phyloP scores from a whole-genome alignment of 2,888 invertebrate genomes.

The Drosophila borborema region DNA sequence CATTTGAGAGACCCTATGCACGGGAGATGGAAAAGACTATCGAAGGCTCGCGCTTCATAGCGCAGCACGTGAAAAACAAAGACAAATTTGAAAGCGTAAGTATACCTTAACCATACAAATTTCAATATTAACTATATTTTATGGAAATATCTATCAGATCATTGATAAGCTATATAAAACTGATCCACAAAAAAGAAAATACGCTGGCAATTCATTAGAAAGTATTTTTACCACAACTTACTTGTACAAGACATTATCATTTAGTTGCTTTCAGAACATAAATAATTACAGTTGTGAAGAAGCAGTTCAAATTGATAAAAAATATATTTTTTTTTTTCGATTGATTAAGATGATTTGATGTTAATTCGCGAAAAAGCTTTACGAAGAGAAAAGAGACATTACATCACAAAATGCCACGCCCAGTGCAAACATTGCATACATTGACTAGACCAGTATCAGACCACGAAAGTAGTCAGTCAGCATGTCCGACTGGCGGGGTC shows the following conservation, averaged over 20 bases:
- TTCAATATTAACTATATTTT: background rate
- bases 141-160: background rate
- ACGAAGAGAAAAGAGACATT: constrained; percentile 4
- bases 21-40: constrained; percentile 96
- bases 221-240: background rate
- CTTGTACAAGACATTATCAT: background rate
- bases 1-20: constrained; percentile 92
- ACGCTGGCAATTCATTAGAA: background rate
- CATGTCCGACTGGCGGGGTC: constrained; percentile 10
- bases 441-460: constrained; percentile 32
- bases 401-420: constrained; percentile 27
- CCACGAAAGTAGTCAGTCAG: constrained; percentile 29
- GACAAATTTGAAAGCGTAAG: constrained; percentile 97
- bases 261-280: background rate
- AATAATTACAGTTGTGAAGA: too few relatives aligned
- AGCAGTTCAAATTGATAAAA: too few relatives aligned
- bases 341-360: too few relatives aligned
- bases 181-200: background rate
- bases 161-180: background rate
- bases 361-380: constrained; percentile 6
- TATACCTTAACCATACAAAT: constrained; percentile 68
- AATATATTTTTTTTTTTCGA: too few relatives aligned
- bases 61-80: constrained; percentile 97
- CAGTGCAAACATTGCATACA: constrained; percentile 47
- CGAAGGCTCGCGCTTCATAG: constrained; percentile 96